Percentiles rank a stretch among this genome's conserved stretches.
phyloP scores from a whole-genome alignment of 2,113 vertebrate genomes.

The Dipodomys stephensi region DNA sequence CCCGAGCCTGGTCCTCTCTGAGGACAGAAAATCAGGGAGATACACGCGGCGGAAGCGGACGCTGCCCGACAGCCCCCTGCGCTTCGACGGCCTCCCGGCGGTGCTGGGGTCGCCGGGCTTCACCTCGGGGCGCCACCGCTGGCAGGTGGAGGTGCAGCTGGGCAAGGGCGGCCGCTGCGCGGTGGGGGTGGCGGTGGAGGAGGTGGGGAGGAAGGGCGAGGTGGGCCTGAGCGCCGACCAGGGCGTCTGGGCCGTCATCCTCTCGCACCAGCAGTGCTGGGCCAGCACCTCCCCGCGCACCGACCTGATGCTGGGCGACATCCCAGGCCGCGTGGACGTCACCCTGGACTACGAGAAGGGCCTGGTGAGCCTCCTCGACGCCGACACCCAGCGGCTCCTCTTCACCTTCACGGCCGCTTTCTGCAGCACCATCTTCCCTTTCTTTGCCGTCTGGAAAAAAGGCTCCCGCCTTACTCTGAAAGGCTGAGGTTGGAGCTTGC shows the following conservation, averaged over 20 bases:
- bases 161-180: slow-evolving; percentile 58
- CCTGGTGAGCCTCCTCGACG: not conserved
- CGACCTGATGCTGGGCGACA: not conserved
- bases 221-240: not conserved
- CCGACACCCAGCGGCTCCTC: not conserved
- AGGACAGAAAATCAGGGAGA: slow-evolving; percentile 81
- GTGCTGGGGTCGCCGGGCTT: slow-evolving; percentile 83
- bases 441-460: slow-evolving; percentile 39
- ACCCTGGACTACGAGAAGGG: slow-evolving; percentile 40
- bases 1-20: slow-evolving; percentile 78
- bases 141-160: slow-evolving; percentile 85
- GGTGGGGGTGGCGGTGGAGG: slow-evolving; percentile 20
- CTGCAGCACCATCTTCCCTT: slow-evolving; percentile 6
- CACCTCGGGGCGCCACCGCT: slow-evolving; percentile 83
- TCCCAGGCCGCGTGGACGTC: not conserved
- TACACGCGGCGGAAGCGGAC: slow-evolving; percentile 63
- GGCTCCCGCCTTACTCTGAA: not conserved
- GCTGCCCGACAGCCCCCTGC: slow-evolving; percentile 80
- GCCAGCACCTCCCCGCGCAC: not conserved
- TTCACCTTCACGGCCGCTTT: slow-evolving; percentile 44
- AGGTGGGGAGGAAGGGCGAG: not conserved
- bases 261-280: slow-evolving; percentile 34
- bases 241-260: slow-evolving; percentile 49
- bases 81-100: slow-evolving; percentile 77
- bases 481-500: not conserved